Base-by-base conservation (phyloP, 2,113 vertebrate species). In the Siniperca knerii region DNA sequence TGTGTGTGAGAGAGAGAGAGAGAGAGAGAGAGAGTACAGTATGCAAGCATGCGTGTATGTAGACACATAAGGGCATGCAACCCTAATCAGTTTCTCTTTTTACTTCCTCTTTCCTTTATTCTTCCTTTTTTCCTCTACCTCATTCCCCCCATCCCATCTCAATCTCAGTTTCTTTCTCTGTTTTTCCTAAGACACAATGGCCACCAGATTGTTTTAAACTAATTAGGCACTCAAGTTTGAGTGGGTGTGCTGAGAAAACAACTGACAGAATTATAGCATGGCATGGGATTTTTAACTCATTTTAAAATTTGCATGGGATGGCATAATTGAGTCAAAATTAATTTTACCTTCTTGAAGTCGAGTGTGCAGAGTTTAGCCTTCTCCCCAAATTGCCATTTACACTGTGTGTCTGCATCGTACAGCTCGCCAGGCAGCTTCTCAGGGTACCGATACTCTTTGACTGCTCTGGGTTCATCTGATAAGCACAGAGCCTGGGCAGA, bases 341-440 rank as follows among this genome's bases (percentile, higher is more conserved):
- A 29, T 44, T 90, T 95, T 95, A 95, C 97, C 97, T 98, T 98
- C 93, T 97, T 97, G 60, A 98, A 97, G 87, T 97, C 95, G 70
- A 98, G 94, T 81, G 95, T 96, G 93, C 97, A 98, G 77, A 98
- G 96, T 91, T 96, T 98, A 93, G 97, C 97, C 89, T 97, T 97
- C 89, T 97, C 96, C 69, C 97, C 97, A 60, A 98, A 98, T 84
- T 98, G 97, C 97, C 97, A 98, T 90, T 97, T 97, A 96, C 97
- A 98, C 91, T 98, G 97, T 0, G 96, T 98, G 93, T 97, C 95
- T 0, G 97, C 97, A 1, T 98, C 96, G 0, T 98, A 98, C 13
- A 98, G 52, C 90, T 98, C 96, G 25, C 97, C 97, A 0, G 97
- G 97, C 66, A 98, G 80, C 91, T 97, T 95, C 90, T 97, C 96